A percentile compares a stretch with the other conserved stretches of the same genome.
Conservation (phyloP, 2,113 vertebrate species). For the Phylloscopus trochilus region DNA sequence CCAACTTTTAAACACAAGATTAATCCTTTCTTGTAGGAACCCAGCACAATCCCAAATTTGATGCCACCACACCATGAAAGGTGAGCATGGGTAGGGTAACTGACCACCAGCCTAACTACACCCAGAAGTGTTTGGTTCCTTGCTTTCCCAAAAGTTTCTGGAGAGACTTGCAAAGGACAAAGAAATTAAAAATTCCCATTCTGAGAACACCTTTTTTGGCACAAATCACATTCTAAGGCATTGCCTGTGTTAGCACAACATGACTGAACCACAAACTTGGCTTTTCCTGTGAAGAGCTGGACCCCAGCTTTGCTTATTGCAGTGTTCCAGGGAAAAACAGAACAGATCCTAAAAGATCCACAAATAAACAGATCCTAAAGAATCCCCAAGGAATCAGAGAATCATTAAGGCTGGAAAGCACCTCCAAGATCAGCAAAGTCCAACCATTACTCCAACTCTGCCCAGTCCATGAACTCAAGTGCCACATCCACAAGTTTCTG, state of each 20-base stretch:
- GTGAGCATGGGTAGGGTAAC: neutral
- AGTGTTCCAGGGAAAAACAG: neutral
- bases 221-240: neutral
- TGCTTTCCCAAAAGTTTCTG: neutral
- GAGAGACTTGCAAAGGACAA: neutral
- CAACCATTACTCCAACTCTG: neutral
- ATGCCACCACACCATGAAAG: neutral
- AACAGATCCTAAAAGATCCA: neutral
- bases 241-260: neutral
- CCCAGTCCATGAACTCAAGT: neutral
- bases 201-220: neutral
- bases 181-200: neutral
- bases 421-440: fast-evolving
- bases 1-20: neutral
- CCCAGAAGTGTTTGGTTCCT: neutral
- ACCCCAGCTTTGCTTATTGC: neutral
- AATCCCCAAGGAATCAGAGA: neutral
- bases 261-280: neutral
- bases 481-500: neutral
- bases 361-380: fast-evolving
- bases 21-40: neutral
- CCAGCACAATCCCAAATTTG: neutral
- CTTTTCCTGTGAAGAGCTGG: neutral
- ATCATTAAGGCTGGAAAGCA: neutral
- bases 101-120: neutral